A percentile compares a stretch with the other conserved stretches of the same genome.
Evolutionary conservation across 2,888 invertebrate genomes (phyloP).

Genomic region (Phymatocera aterrima): DNA sequence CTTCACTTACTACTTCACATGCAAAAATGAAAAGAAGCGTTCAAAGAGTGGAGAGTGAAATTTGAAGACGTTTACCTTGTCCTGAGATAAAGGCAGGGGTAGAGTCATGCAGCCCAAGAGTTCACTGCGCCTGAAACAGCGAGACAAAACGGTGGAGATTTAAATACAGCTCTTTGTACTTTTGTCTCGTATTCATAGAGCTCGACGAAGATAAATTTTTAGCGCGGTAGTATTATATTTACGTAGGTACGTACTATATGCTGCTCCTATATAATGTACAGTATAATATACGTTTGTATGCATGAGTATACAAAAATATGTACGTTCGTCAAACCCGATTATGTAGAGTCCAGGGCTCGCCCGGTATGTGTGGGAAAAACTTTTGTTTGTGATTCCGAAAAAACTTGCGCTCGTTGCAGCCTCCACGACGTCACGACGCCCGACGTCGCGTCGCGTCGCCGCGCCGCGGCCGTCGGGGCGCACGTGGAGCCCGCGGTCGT

Average conservation of each 20-base stretch:
- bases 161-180: slow-evolving; percentile 26
- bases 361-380: slow-evolving; percentile 16
- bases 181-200: slow-evolving; percentile 16
- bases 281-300: slow-evolving; percentile 12
- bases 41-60: neutral
- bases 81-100: slow-evolving; percentile 88
- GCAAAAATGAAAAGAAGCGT: neutral
- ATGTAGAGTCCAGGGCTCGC: neutral
- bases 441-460: slow-evolving; percentile 43
- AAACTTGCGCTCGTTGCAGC: slow-evolving; percentile 36
- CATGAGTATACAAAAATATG: slow-evolving; percentile 53
- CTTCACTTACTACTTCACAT: neutral
- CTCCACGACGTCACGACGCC: slow-evolving; percentile 38
- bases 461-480: slow-evolving; percentile 54
- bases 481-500: slow-evolving; percentile 66
- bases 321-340: slow-evolving; percentile 1
- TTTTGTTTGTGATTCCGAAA: slow-evolving; percentile 39
- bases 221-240: slow-evolving; percentile 1
- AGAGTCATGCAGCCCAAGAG: slow-evolving; percentile 96
- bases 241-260: neutral
- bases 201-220: slow-evolving; percentile 11
- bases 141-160: slow-evolving; percentile 70
- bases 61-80: slow-evolving; percentile 76
- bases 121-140: slow-evolving; percentile 91
- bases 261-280: too few relatives aligned